phyloP scores from a whole-genome alignment of 2,797 vertebrate species.

The Spinus pinus region DNA sequence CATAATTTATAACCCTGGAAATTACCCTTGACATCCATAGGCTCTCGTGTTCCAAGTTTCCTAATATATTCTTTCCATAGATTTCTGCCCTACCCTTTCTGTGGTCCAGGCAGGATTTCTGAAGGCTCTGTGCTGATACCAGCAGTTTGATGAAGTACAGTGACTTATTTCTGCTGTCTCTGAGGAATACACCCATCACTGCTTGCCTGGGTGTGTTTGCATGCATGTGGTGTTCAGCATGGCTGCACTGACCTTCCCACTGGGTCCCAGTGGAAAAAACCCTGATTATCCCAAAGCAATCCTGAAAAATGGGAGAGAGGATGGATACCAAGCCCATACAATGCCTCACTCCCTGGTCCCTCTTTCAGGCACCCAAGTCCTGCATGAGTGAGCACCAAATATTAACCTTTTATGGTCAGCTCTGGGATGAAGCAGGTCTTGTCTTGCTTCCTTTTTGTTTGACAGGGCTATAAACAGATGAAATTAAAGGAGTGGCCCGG shows the following conservation, averaged over 20 bases:
- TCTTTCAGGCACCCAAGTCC: not conserved
- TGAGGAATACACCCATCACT: not conserved
- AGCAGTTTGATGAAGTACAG: not conserved
- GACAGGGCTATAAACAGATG: constrained; percentile 19
- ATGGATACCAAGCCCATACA: not conserved
- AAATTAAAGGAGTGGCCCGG: not conserved
- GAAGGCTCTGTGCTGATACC: not conserved
- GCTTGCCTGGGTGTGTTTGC: not conserved
- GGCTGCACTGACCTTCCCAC: not conserved
- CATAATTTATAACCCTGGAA: constrained; percentile 28
- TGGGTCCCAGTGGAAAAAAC: not conserved
- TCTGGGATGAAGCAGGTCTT: not conserved
- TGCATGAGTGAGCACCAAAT: not conserved
- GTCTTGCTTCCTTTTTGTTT: constrained; percentile 34
- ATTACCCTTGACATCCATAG: constrained; percentile 40
- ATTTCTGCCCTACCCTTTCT: not conserved
- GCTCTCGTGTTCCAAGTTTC: constrained; percentile 25
- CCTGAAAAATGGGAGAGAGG: not conserved
- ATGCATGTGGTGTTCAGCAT: fast-evolving
- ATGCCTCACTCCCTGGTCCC: not conserved
- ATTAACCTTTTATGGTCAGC: constrained; percentile 56
- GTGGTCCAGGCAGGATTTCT: constrained; percentile 17
- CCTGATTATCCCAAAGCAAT: not conserved
- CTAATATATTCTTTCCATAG: not conserved
- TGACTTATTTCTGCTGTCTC: not conserved